Evolutionary conservation across 2,797 vertebrate species (phyloP), one percentile per base, ranked within the genome.

Genomic region (Jordanella pulchra): DNA sequence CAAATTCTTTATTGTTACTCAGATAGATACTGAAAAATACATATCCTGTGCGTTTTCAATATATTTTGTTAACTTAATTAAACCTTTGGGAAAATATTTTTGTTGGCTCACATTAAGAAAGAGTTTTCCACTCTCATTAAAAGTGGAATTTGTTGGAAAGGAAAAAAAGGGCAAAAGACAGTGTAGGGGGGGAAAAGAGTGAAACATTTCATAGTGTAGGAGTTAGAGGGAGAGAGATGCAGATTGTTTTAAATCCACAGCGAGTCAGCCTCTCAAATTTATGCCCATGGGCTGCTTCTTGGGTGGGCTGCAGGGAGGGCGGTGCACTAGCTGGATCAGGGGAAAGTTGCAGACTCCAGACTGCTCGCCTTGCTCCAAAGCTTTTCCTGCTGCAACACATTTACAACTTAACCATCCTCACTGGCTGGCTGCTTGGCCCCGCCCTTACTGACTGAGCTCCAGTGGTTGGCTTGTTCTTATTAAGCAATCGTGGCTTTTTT

Each of bases 281-380:
- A 96, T 95, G 95, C 95, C 95, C 94, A 95, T 95, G 95, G 95
- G 96, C 96, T 93, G 94, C 96, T 94, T 96, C 96, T 97, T 97
- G 96, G 96, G 96, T 97, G 97, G 96, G 96, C 97, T 93, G 93
- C 90, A 91, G 91, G 91, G 93, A 91, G 93, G 89, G 89, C 83
- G 87, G 86, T 76, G 89, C 80, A 28, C 75, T 77, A 76, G 90
- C 93, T 91, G 93, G 75, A 91, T 89, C 90, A 87, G 90, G 92
- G 90, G 91, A 92, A 93, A 91, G 93, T 92, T 93, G 91, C 90
- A 72, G 92, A 92, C 90, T 93, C 85, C 91, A 93, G 90, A 91
- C 92, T 91, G 90, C 83, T 90, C 73, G 89, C 90, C 88, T 91
- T 83, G 88, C 92, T 91, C 89, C 87, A 86, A 82, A 92, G 90